Evolutionary conservation across 2,888 invertebrate genomes (phyloP).

Genomic region (Zygothrica quintamaculata): DNA sequence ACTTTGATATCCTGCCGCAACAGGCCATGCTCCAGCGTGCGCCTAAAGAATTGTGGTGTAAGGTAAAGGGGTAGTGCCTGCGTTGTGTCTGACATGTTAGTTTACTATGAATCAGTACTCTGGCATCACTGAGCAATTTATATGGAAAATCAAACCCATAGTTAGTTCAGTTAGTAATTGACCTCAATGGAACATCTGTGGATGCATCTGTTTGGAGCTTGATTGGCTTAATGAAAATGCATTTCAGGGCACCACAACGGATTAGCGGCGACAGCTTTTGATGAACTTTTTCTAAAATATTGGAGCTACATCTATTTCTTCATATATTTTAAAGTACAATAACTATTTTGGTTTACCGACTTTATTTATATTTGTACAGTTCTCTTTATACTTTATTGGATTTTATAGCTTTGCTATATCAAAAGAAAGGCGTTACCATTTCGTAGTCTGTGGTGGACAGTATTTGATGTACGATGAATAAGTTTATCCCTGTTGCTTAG

Average conservation of each 20-base stretch:
- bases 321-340: too few relatives aligned
- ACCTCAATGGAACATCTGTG: constrained; percentile 55
- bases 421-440: too few relatives aligned
- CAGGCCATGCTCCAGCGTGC: constrained; percentile 77
- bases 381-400: too few relatives aligned
- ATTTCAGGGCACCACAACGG: constrained; percentile 33
- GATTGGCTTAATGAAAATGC: constrained; percentile 64
- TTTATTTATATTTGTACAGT: too few relatives aligned
- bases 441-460: too few relatives aligned
- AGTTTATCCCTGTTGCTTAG: too few relatives aligned
- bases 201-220: constrained; percentile 31
- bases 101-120: constrained; percentile 30
- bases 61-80: constrained; percentile 61
- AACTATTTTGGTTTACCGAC: too few relatives aligned
- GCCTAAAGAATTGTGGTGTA: constrained; percentile 75
- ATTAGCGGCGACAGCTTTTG: constrained; percentile 61
- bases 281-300: constrained; percentile 7
- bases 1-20: constrained; percentile 73
- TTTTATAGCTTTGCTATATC: too few relatives aligned
- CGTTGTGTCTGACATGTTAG: constrained; percentile 50
- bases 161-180: constrained; percentile 49
- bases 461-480: too few relatives aligned
- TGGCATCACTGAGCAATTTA: constrained; percentile 34
- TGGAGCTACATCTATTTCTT: constrained; percentile 1
- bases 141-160: constrained; percentile 54